Percentiles rank a stretch among this genome's conserved stretches.
Conservation (phyloP, 1,140 invertebrate genomes). For the Plutomurus gul region DNA sequence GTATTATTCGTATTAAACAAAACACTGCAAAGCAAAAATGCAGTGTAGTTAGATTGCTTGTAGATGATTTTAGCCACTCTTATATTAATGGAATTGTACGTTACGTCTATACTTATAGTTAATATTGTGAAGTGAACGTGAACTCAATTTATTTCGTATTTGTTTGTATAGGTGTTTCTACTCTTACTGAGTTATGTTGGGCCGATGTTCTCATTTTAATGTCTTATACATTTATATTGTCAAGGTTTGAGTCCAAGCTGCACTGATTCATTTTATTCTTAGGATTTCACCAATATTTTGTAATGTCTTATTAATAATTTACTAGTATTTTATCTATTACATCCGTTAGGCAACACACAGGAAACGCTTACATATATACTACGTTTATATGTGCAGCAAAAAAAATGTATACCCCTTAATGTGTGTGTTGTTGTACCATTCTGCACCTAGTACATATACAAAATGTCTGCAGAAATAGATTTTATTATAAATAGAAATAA, state of each 20-base stretch:
- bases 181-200: neutral
- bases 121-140: neutral
- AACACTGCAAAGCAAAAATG: neutral
- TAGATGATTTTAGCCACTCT: neutral
- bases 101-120: neutral
- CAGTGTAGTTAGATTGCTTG: neutral
- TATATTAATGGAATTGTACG: neutral
- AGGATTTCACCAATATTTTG: no score
- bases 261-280: no score
- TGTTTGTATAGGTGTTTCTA: conserved; percentile 12
- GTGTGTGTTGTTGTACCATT: no score
- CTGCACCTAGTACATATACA: no score
- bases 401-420: no score
- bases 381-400: no score
- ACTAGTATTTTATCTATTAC: no score
- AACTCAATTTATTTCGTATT: conserved; percentile 4
- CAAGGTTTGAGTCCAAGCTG: neutral
- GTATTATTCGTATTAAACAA: neutral
- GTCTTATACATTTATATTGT: neutral
- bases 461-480: no score
- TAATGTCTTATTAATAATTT: no score
- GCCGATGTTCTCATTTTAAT: conserved; percentile 27
- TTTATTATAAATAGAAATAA: no score
- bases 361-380: no score
- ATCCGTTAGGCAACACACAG: no score